These are phyloP conservation scores for Pegoplata infirma DNA, from an alignment of 2,888 invertebrate species.

Conservation along the genomic window DNA sequence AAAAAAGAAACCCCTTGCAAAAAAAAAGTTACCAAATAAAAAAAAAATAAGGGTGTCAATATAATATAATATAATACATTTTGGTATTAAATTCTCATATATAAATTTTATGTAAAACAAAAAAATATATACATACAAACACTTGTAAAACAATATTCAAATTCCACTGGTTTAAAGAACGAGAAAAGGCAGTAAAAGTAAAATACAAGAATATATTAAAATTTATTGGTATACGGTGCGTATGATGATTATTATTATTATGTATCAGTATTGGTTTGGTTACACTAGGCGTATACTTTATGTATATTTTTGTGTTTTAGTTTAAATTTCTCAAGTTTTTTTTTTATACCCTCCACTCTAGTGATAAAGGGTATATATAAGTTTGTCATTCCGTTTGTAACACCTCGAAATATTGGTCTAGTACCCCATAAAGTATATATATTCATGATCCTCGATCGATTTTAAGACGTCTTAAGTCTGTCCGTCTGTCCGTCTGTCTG, in stretches of 20 bases:
- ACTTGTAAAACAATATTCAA: not conserved
- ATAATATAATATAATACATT: not conserved
- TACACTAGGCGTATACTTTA: constrained; percentile 30
- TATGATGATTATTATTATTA: constrained; percentile 26
- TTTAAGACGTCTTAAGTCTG: too few relatives aligned
- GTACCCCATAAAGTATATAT: too few relatives aligned
- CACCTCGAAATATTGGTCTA: too few relatives aligned
- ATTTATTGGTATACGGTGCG: constrained; percentile 41
- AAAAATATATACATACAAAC: not conserved
- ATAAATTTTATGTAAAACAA: not conserved
- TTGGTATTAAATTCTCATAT: not conserved
- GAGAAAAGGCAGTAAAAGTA: not conserved
- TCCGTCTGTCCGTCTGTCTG: too few relatives aligned
- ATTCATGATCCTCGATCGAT: too few relatives aligned
- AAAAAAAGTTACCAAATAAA: not conserved
- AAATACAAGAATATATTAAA: constrained; percentile 5
- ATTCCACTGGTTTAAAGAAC: not conserved
- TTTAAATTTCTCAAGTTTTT: not conserved
- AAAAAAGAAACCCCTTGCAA: not conserved
- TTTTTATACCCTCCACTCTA: too few relatives aligned
- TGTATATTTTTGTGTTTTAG: not conserved
- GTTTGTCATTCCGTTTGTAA: too few relatives aligned
- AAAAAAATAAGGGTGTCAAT: constrained; percentile 3
- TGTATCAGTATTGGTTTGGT: not conserved
- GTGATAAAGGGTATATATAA: too few relatives aligned